Evolutionary conservation across 1,140 invertebrate genomes (phyloP), one percentile per base, ranked within the genome.

Genomic region (Drosophila kurseongensis): DNA sequence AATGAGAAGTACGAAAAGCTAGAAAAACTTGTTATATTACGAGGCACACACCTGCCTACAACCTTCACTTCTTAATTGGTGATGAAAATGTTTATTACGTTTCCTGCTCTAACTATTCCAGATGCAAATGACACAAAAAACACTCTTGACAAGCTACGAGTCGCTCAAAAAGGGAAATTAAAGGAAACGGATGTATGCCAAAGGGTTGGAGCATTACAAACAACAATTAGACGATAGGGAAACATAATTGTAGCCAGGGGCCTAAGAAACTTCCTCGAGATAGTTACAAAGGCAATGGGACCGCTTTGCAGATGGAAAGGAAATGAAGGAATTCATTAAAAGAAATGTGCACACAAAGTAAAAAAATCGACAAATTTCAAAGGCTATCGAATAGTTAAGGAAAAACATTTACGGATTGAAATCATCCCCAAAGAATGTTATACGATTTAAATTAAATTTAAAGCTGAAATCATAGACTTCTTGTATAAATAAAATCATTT

Each of bases 1-100:
- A 54, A 60, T 77, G 72, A 81, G 63, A 48, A 68, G 52, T 76
- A 59, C n/a, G 29, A 60, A 72, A 57, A 27, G 67, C 41, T 60
- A n/a, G 27, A 51, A 63, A 82, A 82, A n/a, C n/a, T 75, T 69
- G 69, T 75, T 78, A 78, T 82, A 66, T 61, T 59, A 14, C 42
- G 18, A 1, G 0, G 27, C 42, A 41, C 48, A 42, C 68, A 63
- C 68, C 62, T 61, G 38, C 41, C 13, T 27, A 2, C 32, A 8
- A 16, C n/a, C 57, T 9, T 1, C 10, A 5, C 2, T n/a, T 13
- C 42, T 9, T 3, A 4, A 35, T 5, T 32, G 57, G 6, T 66
- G 57, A 40, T 67, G 36, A 32, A 42, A 65, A 68, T 65, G 65
- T 65, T 65, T 51, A 68, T 68, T 52, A 68, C 60, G 44, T 36